Conservation (phyloP, 1,140 invertebrate genomes). For the Bombus confusus region DNA sequence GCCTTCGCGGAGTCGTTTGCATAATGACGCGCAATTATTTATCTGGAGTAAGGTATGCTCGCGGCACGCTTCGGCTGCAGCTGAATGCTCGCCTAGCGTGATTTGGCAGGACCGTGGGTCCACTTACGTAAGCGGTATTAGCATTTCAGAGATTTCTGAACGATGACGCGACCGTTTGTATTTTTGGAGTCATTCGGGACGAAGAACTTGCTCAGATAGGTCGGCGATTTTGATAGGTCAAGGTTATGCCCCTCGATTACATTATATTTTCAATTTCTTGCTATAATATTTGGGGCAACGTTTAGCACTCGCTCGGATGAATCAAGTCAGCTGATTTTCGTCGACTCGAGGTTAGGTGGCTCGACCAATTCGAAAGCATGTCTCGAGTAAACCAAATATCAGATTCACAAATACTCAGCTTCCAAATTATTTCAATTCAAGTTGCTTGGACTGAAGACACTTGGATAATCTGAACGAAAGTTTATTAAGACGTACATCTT, state of each 20-base stretch:
- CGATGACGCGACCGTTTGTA: neutral
- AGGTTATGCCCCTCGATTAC: neutral
- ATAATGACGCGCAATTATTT: slow-evolving; percentile 67
- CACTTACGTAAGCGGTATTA: slow-evolving; percentile 9
- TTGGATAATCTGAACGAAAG: too few species aligned
- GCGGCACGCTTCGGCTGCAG: neutral
- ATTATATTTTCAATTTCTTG: too few species aligned
- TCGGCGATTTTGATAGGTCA: neutral
- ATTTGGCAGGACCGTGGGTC: neutral
- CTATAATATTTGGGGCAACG: too few species aligned
- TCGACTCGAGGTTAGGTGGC: too few species aligned
- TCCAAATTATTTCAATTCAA: neutral
- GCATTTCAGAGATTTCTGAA: slow-evolving; percentile 5
- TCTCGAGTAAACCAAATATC: too few species aligned
- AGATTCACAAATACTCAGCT: too few species aligned
- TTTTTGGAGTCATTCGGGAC: neutral
- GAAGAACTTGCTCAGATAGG: too few species aligned
- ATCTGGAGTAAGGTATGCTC: slow-evolving; percentile 57
- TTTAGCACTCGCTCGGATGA: too few species aligned
- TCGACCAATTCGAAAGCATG: too few species aligned
- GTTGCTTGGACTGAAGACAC: too few species aligned
- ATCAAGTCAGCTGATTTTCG: too few species aligned
- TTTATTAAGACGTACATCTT: neutral
- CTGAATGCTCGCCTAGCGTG: neutral
- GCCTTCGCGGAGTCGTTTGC: slow-evolving; percentile 48